Evolutionary conservation across 2,797 vertebrate species (phyloP), one percentile per base, ranked within the genome.

Genomic region (Phataginus tricuspis): DNA sequence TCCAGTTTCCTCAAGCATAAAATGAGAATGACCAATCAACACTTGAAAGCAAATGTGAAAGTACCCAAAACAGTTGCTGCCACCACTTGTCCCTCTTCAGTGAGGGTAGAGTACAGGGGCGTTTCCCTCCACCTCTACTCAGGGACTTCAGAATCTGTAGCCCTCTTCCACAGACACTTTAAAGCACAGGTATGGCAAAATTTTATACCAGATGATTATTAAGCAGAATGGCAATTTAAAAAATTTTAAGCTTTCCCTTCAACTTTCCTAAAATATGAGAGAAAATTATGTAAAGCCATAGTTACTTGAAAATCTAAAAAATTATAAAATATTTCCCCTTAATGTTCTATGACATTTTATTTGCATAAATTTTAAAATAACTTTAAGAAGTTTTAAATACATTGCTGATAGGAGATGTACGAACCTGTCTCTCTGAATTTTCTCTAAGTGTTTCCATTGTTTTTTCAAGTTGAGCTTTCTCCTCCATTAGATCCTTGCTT

Each of bases 241-340:
- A 64, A 49, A 55, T 57, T 84, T n/a, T 94, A 69, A 74, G 53
- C 4, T 94, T 88, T 83, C 25, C 42, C 51, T 83, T 93, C 69
- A 91, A 55, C 55, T 83, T 96, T 91, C 21, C 69, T 57, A 91
- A 95, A 91, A 92, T 29, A 87, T 3, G 45, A 92, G 59, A 87
- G 42, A 86, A 96, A 93, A 79, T 77, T 8, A 69, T n/a, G 31
- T 86, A 88, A 75, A 92, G 82, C 21, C 15, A 84, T 14, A 94
- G 59, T 91, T 42, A 88, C 19, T 83, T 78, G 72, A 92, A 95
- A 93, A 86, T 75, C 2, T 59, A 86, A 90, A 89, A 57, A 68
- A 27, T 19, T 88, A 29, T 79, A 83, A 90, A 78, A 37, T 63
- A 92, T 51, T 84, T 92, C 45, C 25, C 23, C 85, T 84, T 77